Conservation (phyloP, 2,888 invertebrate genomes). For the Tiphia femorata region DNA sequence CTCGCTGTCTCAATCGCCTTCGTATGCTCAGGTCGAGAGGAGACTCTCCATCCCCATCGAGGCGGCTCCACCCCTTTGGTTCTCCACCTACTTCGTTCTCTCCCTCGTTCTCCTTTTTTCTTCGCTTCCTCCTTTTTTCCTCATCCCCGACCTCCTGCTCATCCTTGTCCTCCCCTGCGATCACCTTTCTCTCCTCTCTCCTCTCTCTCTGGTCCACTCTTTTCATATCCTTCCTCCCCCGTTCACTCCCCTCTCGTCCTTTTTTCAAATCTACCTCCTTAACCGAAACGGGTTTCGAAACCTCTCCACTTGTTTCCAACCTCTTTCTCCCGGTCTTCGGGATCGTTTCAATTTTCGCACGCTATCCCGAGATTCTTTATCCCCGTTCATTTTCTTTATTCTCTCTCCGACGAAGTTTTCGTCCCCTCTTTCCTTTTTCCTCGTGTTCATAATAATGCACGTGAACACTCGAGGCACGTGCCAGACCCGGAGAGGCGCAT, state of each 20-base stretch:
- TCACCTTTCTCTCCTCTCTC: conserved; percentile 9
- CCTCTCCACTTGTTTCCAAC: too few species aligned
- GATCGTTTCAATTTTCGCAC: too few species aligned
- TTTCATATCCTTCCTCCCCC: conserved; percentile 20
- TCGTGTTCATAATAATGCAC: too few species aligned
- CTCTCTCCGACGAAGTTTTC: too few species aligned
- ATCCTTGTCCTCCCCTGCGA: conserved; percentile 1
- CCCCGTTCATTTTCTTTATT: too few species aligned
- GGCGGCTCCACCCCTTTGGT: conserved; percentile 55
- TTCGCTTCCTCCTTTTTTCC: conserved; percentile 18
- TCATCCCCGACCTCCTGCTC: background rate
- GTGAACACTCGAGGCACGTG: too few species aligned
- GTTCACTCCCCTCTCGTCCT: conserved; percentile 8
- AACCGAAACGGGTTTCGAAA: conserved; percentile 56
- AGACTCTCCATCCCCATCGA: conserved; percentile 43
- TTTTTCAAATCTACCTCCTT: conserved; percentile 45
- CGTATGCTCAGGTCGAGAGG: too few species aligned
- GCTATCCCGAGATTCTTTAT: too few species aligned
- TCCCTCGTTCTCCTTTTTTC: conserved; percentile 16
- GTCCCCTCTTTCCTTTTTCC: too few species aligned
- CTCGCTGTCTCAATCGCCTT: conserved; percentile 4
- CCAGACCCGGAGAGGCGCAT: too few species aligned
- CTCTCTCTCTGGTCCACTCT: conserved; percentile 3
- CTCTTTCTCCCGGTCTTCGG: too few species aligned
- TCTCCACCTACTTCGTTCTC: conserved; percentile 33